Evolutionary conservation across 1,140 invertebrate species (phyloP), one percentile per base, ranked within the genome.

Genomic region (Tetranychus urticae): DNA sequence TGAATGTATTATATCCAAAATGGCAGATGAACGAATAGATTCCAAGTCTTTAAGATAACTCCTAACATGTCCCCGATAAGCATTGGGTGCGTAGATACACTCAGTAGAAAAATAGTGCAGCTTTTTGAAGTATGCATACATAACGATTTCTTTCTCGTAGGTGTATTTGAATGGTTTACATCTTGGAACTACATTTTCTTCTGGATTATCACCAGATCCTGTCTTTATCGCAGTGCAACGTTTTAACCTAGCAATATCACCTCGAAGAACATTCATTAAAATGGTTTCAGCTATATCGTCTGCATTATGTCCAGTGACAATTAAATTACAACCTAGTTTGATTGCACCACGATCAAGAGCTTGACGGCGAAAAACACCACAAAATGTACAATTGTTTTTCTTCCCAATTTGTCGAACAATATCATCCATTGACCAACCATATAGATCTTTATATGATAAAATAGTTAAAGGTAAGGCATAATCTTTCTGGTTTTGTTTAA

Each of bases 351-450:
- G 77, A 69, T 99, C 94, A 42, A 99, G 73, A 33, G 96, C 94
- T 73, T 97, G 92, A 59, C 93, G 78, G 61, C 93, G 75, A 71
- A 97, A 97, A 23, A 97, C 92, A 42, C 93, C 93, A 79, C 93
- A 97, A 73, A 97, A 97, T 47, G 93, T 97, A 73, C 96, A 99
- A 74, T 99, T 99, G 74, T 96, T 99, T 72, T 92, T 96, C 56
- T 82, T 79, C 0, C 96, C 96, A 66, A 97, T 89, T 74, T 86
- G 77, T 68, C 83, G 79, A 3, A 98, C 94, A 72, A 99, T 97
- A 68, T 85, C 84, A 78, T 99, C 96, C 96, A 99, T 99, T 31
- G 92, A 97, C 94, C 94, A 99, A 0, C 93, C 94, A 79, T 98
- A 99, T 0, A 99, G 75, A 66, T 98, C 90, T 78, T 97, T 83